Evolutionary conservation across 2,797 vertebrate species (phyloP).

Genomic region (Halcyon chelicuti): DNA sequence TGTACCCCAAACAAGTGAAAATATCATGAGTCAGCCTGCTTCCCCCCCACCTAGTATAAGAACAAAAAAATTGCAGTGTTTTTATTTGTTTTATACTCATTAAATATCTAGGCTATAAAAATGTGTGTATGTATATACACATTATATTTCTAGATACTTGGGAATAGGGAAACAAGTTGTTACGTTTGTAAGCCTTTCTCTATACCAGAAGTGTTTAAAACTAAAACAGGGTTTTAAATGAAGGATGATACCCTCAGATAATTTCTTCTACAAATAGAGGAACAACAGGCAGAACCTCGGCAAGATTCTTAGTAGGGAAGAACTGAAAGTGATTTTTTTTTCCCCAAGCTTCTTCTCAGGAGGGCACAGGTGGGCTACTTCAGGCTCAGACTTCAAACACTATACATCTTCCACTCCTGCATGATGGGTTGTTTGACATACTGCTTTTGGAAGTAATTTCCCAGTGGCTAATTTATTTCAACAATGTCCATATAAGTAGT

Average conservation of each 20-base stretch:
- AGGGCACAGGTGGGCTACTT: neutral
- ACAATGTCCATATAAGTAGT: neutral
- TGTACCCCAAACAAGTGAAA: neutral
- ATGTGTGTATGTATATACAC: neutral
- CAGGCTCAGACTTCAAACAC: neutral
- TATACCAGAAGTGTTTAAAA: neutral
- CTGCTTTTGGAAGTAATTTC: slow-evolving; percentile 30
- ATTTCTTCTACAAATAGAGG: neutral
- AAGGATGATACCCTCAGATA: neutral
- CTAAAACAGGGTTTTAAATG: neutral
- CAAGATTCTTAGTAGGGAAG: neutral
- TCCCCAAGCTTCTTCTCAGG: neutral
- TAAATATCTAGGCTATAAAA: neutral
- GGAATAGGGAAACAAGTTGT: neutral
- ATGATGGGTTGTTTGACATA: neutral
- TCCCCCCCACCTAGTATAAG: neutral
- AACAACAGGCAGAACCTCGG: neutral
- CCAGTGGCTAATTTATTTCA: neutral
- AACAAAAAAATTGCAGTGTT: neutral
- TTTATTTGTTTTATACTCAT: neutral
- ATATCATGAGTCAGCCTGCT: neutral
- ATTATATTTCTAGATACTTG: neutral
- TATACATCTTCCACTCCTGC: neutral
- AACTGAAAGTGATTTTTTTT: neutral
- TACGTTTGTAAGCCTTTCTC: neutral